A percentile compares a stretch with the other conserved stretches of the same genome.
These are phyloP conservation scores for Drepanosiphum platanoidis DNA, from an alignment of 2,888 invertebrate species.

Conservation along the genomic window DNA sequence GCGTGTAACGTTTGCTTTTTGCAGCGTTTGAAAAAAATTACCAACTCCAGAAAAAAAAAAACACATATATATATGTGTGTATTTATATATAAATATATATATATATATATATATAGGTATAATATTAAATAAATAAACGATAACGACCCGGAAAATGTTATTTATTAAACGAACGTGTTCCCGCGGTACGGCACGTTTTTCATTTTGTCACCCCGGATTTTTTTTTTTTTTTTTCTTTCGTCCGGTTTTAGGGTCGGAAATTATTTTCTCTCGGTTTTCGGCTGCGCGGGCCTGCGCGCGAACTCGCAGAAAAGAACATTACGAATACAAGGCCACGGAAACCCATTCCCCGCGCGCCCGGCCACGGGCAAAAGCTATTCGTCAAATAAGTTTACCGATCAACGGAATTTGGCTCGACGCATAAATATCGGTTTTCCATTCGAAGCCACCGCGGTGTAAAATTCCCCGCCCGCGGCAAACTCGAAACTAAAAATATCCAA, in stretches of 20 bases:
- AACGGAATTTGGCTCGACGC: neutral
- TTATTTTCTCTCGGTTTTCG: slow-evolving; percentile 39
- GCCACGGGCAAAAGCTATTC: neutral
- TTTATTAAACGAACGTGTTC: slow-evolving; percentile 59
- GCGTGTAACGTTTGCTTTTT: slow-evolving; percentile 35
- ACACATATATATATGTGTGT: too few species aligned
- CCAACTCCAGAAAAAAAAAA: neutral
- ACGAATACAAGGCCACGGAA: slow-evolving; percentile 24
- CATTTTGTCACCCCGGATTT: slow-evolving; percentile 57
- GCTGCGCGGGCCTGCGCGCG: neutral
- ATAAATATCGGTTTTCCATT: slow-evolving; percentile 7
- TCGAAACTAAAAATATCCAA: too few species aligned
- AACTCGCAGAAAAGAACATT: neutral
- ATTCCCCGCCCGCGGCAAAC: neutral
- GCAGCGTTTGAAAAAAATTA: slow-evolving; percentile 32
- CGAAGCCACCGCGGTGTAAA: neutral
- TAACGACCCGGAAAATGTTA: slow-evolving; percentile 60
- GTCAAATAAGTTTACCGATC: slow-evolving; percentile 21
- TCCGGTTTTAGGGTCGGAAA: slow-evolving; percentile 29
- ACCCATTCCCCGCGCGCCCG: neutral
- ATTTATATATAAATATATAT: too few species aligned
- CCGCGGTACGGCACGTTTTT: slow-evolving; percentile 56
- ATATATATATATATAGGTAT: too few species aligned
- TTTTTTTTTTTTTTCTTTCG: slow-evolving; percentile 25
- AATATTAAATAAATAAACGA: slow-evolving; percentile 27